phyloP scores from a whole-genome alignment of 1,140 invertebrate species.

The Reticulitermes speratus region DNA sequence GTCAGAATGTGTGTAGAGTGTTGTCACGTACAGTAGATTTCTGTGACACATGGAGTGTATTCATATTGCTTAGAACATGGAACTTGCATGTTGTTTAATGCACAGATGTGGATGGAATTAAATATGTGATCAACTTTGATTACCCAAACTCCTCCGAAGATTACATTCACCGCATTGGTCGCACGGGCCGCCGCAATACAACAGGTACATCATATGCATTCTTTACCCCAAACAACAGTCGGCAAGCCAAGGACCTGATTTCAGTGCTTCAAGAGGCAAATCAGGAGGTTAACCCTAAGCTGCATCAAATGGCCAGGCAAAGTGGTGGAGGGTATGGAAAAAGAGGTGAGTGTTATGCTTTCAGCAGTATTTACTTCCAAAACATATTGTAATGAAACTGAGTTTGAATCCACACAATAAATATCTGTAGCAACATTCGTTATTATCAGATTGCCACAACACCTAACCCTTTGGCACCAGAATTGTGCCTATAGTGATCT shows the following conservation, averaged over 20 bases:
- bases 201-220: constrained; percentile 98
- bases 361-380: too few species aligned
- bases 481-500: too few species aligned
- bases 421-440: too few species aligned
- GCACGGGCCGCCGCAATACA: constrained; percentile 88
- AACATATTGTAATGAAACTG: too few species aligned
- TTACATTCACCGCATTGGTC: constrained; percentile 98
- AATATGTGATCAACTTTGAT: constrained; percentile 99
- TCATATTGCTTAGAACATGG: neutral
- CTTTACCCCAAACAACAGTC: constrained; percentile 89
- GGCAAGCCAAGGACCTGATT: constrained; percentile 89
- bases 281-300: constrained; percentile 69
- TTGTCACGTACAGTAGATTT: neutral
- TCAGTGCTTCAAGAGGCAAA: constrained; percentile 91
- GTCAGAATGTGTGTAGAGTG: neutral
- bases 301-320: constrained; percentile 51
- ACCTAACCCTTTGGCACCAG: too few species aligned
- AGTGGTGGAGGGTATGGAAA: constrained; percentile 43
- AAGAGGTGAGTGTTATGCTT: constrained; percentile 40
- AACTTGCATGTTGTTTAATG: neutral
- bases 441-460: too few species aligned
- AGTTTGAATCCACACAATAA: too few species aligned
- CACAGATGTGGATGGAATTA: constrained; percentile 97
- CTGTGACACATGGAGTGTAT: neutral
- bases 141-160: constrained; percentile 98